Evolutionary conservation across 1,140 invertebrate genomes (phyloP).

Genomic region (Lamellibrachia luymesi): DNA sequence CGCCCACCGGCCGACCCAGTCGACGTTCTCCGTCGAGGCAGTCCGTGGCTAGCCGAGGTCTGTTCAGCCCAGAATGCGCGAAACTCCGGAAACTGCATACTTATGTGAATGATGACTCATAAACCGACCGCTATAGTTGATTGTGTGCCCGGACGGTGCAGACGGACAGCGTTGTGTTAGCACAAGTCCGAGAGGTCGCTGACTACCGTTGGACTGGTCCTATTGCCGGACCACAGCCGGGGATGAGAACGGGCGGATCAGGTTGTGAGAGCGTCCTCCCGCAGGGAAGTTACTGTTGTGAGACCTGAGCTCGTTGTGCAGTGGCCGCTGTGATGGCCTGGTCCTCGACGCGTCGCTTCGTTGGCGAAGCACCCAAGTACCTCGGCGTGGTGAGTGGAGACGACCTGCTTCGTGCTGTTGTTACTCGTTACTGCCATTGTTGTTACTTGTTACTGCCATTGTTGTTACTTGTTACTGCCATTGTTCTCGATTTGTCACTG

Average conservation of each 20-base stretch:
- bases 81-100: neutral
- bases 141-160: neutral
- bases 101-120: neutral
- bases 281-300: neutral
- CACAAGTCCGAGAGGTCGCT: neutral
- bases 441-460: neutral
- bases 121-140: neutral
- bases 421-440: neutral
- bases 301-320: neutral
- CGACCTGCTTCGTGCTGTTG: neutral
- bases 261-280: neutral
- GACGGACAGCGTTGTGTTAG: neutral
- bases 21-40: too few species aligned
- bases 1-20: neutral
- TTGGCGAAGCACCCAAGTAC: neutral
- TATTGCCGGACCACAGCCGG: neutral
- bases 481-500: neutral
- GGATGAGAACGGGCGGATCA: neutral
- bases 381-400: neutral
- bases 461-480: neutral
- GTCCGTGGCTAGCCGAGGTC: neutral
- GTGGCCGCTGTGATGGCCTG: neutral
- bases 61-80: neutral
- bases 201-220: neutral
- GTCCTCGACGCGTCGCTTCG: neutral